Base-by-base conservation (phyloP, 2,113 vertebrate species). In the Leptobrachium leishanense region DNA sequence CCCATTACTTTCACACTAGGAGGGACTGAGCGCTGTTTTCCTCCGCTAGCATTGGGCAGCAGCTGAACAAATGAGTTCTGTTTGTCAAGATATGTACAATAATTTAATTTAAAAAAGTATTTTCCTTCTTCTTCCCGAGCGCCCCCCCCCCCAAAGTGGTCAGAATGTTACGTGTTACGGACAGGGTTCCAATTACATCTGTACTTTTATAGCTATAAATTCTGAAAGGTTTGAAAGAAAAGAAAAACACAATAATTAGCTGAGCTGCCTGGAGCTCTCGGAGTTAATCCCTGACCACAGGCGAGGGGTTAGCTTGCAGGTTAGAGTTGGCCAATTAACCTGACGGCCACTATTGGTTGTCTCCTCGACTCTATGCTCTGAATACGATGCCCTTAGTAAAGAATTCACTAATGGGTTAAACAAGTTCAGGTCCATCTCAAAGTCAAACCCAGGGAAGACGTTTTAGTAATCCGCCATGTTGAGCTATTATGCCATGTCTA, bases 1-100 rank as follows among this genome's bases (percentile, higher is more conserved):
- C 72, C 82, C 81, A 86, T 87, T 83, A 82, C 59, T 40, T 86
- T 91, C 86, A 85, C 88, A 84, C 72, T 82, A 85, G 83, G 82
- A 87, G 84, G 83, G 85, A 84, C 90, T 50, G 84, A 46, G 53
- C 53, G 73, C 50, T 85, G 76, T 79, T 83, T 83, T 81, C 83
- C 85, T 83, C 88, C 87, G 46, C 63, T 43, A 42, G 50, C 70
- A 68, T 59, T 55, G 62, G 65, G 63, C n/a, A 40, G 65, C 65
- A 50, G 71, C 63, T 62, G 71, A 68, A 74, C 72, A 68, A 74
- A 80, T 68, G 43, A 79, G 41, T 39, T 42, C 69, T 73, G 70
- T 73, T 72, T 74, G 66, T 42, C 41, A 40, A 73, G 71, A 73
- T 59, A 73, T 55, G 40, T 54, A 31, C 57, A 57, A n/a, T 73